Evolutionary conservation across 1,140 invertebrate genomes (phyloP), one percentile per base, ranked within the genome.

Genomic region (Mamestra configurata): DNA sequence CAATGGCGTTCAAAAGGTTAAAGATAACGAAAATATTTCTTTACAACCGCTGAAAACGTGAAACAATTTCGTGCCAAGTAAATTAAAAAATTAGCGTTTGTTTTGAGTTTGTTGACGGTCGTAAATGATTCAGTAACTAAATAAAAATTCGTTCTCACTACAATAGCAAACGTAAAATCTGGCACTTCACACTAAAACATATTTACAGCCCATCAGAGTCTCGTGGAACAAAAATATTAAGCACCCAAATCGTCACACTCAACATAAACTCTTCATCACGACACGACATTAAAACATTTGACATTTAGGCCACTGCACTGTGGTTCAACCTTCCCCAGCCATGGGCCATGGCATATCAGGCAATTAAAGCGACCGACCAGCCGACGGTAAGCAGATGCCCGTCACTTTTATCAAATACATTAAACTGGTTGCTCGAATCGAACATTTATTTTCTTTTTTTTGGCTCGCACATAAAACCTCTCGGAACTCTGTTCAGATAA

Each of bases 371-470:
- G 87, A 80, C 78, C 85, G 80, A 68, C 61, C 77, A 46, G 78
- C 79, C 77, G 85, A 87, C 89, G 84, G 91, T 89, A 89, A 89
- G 89, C 90, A 93, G 90, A 90, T 88, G 92, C 85, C 91, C 88
- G 90, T 93, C 93, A 91, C 82, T 89, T 86, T 94, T 94, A 94
- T 94, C 93, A 93, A 94, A 93, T 90, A 93, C 93, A 94, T 94
- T 94, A 94, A 93, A 92, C 88, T 89, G 84, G 89, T 82, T 86
- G 85, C 84, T 87, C 87, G 87, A 86, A 81, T 88, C 85, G 85
- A 90, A 89, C 86, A 84, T 91, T 91, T 88, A 89, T 83, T 86
- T 84, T 86, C 78, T 84, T 92, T 89, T 84, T 92, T 88, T 90
- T 87, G 82, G 72, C 81, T 83, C 81, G 64, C 55, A 84, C 85